These are phyloP conservation scores for Coecobrya sp. DNA, from an alignment of 2,888 invertebrate genomes.

Conservation along the genomic window DNA sequence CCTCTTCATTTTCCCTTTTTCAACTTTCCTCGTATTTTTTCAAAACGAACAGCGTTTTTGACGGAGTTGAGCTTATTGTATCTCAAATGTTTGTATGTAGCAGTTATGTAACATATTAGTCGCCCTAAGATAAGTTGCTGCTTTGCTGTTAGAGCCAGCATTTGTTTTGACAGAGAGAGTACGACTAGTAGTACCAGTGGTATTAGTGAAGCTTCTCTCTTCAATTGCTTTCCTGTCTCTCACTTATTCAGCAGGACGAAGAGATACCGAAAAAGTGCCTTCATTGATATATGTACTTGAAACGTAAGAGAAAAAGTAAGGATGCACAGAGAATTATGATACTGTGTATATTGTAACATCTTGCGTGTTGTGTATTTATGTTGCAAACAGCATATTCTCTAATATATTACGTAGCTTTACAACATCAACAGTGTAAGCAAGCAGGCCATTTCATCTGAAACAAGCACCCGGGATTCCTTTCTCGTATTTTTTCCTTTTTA, in stretches of 20 bases:
- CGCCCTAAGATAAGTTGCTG: background rate
- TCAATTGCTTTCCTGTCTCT: constrained; percentile 23
- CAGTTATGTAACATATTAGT: background rate
- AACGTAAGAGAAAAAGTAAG: constrained; percentile 42
- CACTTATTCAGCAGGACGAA: background rate
- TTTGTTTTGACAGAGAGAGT: background rate
- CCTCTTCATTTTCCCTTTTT: constrained; percentile 35
- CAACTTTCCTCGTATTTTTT: constrained; percentile 1
- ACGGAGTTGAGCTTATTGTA: constrained; percentile 30
- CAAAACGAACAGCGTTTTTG: background rate
- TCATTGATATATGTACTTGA: constrained; percentile 64
- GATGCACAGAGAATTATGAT: constrained; percentile 63
- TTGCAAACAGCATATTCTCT: background rate
- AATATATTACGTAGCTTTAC: constrained; percentile 21
- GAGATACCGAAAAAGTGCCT: constrained; percentile 33
- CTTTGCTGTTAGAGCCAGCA: background rate
- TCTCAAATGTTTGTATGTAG: background rate
- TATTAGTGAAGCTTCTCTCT: constrained; percentile 48
- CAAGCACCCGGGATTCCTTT: constrained; percentile 52
- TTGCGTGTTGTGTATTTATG: constrained; percentile 32
- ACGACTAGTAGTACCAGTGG: background rate
- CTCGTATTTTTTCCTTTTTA: constrained; percentile 63
- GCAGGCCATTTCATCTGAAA: constrained; percentile 22
- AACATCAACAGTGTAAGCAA: background rate
- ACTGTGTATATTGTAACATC: constrained; percentile 24